Evolutionary conservation across 2,797 vertebrate genomes (phyloP), one percentile per base, ranked within the genome.

Genomic region (Phoeniculus purpureus): DNA sequence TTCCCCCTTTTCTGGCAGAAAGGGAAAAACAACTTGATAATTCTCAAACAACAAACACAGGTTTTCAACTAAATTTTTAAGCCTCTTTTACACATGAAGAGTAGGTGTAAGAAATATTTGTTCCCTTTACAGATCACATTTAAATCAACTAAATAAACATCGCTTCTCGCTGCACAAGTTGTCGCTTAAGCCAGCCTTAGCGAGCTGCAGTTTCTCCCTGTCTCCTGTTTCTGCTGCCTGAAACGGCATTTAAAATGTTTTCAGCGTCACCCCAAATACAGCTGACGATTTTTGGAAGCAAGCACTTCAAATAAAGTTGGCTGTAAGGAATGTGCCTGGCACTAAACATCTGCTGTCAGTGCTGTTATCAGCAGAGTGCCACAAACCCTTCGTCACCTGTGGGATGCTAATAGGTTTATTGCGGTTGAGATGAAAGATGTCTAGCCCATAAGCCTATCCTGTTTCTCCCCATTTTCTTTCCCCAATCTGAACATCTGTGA

Each of bases 141-240:
- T 85, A 95, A 81, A 87, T 66, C 83, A 87, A 64, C 81, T 43
- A 84, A 91, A 95, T 90, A 93, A 92, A 89, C 73, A 81, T 89
- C 0, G 0, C 76, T 94, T 92, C 59, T 66, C 27, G 22, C 78
- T 68, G 71, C 50, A 85, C 50, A 91, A 77, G 91, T 77, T 91
- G 91, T 89, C 85, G 83, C 66, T 82, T 92, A 55, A 88, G 43
- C 21, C 48, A 89, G 81, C 56, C 79, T 91, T 76, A 76, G 59
- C 68, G 67, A 85, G 77, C 75, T 89, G 75, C 74, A 73, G 5
- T 72, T 91, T 85, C 75, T 78, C 52, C 62, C 29, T 15, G 31
- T 56, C 59, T 78, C 75, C 82, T 61, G 66, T 6, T 73, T 70
- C 61, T 76, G 20, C 76, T 88, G 65, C 80, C 84, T 80, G 10